Conservation (phyloP, 2,888 invertebrate genomes). For the Polyploca ridens region DNA sequence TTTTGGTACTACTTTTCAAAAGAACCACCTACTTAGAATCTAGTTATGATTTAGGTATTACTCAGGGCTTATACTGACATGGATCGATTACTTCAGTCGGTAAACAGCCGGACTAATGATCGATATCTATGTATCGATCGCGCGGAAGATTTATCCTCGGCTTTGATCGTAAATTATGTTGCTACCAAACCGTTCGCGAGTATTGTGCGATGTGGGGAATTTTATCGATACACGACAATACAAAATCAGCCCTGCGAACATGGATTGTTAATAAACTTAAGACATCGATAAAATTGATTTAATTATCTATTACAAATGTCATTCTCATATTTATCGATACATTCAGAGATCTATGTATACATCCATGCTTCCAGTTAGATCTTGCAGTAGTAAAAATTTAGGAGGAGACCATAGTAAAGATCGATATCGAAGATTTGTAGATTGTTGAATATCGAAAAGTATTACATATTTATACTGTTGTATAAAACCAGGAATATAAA, state of each 20-base stretch:
- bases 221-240: neutral
- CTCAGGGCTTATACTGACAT: slow-evolving; percentile 26
- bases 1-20: neutral
- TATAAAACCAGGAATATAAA: no score
- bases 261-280: no score
- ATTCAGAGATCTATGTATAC: no score
- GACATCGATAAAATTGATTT: neutral
- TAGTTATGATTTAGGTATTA: slow-evolving; percentile 1
- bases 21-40: neutral
- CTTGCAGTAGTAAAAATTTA: neutral
- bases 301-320: neutral
- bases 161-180: slow-evolving; percentile 56
- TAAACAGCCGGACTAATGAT: slow-evolving; percentile 57
- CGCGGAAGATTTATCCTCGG: slow-evolving; percentile 54
- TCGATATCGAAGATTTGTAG: no score
- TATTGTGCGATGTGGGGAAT: slow-evolving; percentile 43
- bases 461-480: no score
- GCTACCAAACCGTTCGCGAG: slow-evolving; percentile 31
- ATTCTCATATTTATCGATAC: no score
- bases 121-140: slow-evolving; percentile 55
- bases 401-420: neutral
- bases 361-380: no score
- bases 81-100: slow-evolving; percentile 44
- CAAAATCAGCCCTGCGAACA: no score
- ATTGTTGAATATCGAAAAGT: no score